These are phyloP conservation scores for Paradisaea rubra DNA, from an alignment of 2,113 vertebrate species.

Conservation along the genomic window DNA sequence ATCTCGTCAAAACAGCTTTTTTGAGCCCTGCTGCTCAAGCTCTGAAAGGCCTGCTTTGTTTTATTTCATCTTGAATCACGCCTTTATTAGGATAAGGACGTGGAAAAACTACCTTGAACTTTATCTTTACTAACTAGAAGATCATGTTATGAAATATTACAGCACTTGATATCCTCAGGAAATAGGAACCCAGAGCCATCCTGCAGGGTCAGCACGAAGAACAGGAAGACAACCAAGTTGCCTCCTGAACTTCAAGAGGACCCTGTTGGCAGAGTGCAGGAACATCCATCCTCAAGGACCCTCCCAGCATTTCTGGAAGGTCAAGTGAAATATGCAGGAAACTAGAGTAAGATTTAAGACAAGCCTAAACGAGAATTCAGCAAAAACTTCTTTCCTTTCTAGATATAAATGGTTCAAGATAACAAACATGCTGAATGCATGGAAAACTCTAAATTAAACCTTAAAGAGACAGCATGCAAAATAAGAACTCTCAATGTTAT, in stretches of 20 bases:
- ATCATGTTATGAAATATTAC: not conserved
- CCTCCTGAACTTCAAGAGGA: not conserved
- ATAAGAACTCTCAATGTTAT: not conserved
- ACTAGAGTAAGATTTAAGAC: constrained; percentile 29
- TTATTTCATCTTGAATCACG: not conserved
- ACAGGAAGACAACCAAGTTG: not conserved
- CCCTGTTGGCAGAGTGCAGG: not conserved
- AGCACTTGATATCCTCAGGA: constrained; percentile 11
- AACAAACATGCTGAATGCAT: constrained; percentile 30
- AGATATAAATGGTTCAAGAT: constrained; percentile 28
- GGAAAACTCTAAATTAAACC: not conserved
- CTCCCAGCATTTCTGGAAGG: not conserved
- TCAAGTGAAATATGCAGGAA: constrained; percentile 47
- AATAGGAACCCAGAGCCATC: not conserved
- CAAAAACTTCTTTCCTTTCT: constrained; percentile 45
- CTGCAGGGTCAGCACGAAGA: not conserved
- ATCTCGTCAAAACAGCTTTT: not conserved
- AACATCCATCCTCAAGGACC: not conserved
- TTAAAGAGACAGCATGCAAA: not conserved
- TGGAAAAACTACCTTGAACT: constrained; percentile 25
- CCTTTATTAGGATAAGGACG: not conserved
- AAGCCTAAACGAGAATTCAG: constrained; percentile 21
- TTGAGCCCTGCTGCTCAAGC: not conserved
- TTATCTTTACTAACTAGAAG: not conserved
- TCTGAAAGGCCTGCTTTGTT: not conserved